Evolutionary conservation across 2,113 vertebrate genomes (phyloP).

Genomic region (Alces alces): DNA sequence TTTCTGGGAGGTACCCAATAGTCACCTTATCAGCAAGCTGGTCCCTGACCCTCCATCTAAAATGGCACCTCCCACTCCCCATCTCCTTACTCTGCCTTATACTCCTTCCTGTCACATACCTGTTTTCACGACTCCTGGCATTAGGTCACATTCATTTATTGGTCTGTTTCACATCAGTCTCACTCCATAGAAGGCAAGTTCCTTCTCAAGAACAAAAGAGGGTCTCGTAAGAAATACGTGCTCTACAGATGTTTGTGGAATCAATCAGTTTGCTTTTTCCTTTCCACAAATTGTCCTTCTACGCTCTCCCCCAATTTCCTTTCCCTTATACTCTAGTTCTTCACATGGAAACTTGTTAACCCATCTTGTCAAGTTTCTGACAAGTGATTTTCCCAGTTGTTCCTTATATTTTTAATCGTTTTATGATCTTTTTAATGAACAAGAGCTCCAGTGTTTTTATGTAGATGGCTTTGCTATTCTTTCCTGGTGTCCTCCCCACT

Average conservation of each 20-base stretch:
- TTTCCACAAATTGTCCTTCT: accelerated
- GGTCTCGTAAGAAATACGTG: accelerated
- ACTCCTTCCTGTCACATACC: accelerated
- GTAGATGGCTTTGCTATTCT: not conserved
- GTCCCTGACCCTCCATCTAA: no score
- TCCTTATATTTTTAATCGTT: not conserved
- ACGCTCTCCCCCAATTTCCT: accelerated
- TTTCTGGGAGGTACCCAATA: no score
- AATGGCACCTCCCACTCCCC: not conserved
- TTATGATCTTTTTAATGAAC: not conserved
- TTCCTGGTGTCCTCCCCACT: not conserved
- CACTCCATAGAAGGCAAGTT: not conserved
- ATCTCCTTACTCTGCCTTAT: not conserved
- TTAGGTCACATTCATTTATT: accelerated
- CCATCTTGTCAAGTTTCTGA: not conserved
- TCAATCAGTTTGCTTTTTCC: not conserved
- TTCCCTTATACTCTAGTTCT: not conserved
- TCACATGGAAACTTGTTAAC: accelerated
- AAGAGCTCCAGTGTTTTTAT: not conserved
- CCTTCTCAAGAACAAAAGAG: not conserved
- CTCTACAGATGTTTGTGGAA: not conserved
- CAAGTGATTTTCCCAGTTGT: not conserved
- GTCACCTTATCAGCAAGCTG: not conserved
- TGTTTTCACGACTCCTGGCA: not conserved
- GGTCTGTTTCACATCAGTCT: not conserved